A percentile compares a stretch with the other conserved stretches of the same genome.
Conservation (phyloP, 1,140 invertebrate species). For the Neuroterus valhalla region DNA sequence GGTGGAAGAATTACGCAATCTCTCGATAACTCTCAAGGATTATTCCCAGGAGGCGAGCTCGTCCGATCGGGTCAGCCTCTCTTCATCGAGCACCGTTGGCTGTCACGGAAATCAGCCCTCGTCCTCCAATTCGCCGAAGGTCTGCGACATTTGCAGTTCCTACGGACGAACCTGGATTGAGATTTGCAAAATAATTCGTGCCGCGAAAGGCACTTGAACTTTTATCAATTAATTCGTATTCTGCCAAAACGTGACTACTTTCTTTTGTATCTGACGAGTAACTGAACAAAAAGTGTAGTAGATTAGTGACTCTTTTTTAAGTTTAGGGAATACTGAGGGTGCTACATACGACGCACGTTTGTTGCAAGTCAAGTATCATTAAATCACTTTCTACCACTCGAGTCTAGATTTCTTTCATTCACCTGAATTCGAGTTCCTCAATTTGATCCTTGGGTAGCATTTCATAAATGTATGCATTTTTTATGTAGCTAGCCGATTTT, state of each 20-base stretch:
- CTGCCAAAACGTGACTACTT: slow-evolving; percentile 18
- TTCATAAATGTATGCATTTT: no score
- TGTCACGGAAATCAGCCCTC: slow-evolving; percentile 6
- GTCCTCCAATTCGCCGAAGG: slow-evolving; percentile 49
- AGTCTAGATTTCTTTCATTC: not conserved
- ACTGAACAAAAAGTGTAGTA: slow-evolving; percentile 17
- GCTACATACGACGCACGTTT: slow-evolving; percentile 7
- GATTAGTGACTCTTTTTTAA: slow-evolving; percentile 21
- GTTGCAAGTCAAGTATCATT: slow-evolving; percentile 20
- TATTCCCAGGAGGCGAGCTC: slow-evolving; percentile 54
- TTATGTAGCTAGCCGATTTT: no score
- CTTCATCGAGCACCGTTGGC: slow-evolving; percentile 47
- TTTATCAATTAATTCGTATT: not conserved
- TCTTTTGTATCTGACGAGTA: slow-evolving; percentile 25
- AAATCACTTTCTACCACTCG: slow-evolving; percentile 24
- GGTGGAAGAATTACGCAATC: slow-evolving; percentile 62
- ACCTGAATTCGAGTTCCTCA: no score
- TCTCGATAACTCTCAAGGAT: slow-evolving; percentile 58
- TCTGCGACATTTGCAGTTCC: slow-evolving; percentile 74
- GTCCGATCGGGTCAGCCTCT: slow-evolving; percentile 38
- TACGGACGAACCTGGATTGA: slow-evolving; percentile 76
- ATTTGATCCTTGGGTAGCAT: no score
- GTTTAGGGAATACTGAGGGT: slow-evolving; percentile 16
- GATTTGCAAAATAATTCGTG: slow-evolving; percentile 73
- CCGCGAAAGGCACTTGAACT: slow-evolving; percentile 64